Evolutionary conservation across 2,888 invertebrate species (phyloP).

Genomic region (Ormyrus rosae): DNA sequence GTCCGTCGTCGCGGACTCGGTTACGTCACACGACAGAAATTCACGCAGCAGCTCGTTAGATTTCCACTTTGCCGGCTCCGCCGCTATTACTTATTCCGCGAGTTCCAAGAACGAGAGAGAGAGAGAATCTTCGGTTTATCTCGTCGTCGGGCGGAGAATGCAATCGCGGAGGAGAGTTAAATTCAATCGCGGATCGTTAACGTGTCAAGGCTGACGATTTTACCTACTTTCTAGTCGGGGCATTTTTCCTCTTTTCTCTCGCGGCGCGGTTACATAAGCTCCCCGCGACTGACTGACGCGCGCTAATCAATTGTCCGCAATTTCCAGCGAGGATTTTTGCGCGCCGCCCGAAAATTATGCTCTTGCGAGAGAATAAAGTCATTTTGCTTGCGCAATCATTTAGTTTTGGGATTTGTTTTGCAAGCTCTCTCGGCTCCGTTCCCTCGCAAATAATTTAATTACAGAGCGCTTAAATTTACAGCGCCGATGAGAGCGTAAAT

Average conservation of each 20-base stretch:
- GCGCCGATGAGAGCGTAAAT: slow-evolving; percentile 13
- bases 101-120: slow-evolving; percentile 22
- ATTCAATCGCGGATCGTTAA: slow-evolving; percentile 52
- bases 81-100: slow-evolving; percentile 38
- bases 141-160: slow-evolving; percentile 19
- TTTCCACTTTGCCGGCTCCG: slow-evolving; percentile 46
- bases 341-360: slow-evolving; percentile 3
- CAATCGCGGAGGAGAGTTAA: slow-evolving; percentile 28
- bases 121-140: slow-evolving; percentile 41
- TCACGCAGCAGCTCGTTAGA: slow-evolving; percentile 51
- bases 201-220: slow-evolving; percentile 54
- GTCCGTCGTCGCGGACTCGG: slow-evolving; percentile 41
- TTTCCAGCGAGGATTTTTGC: neutral
- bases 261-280: slow-evolving; percentile 26
- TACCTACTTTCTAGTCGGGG: slow-evolving; percentile 44
- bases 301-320: slow-evolving; percentile 51
- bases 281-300: neutral
- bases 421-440: slow-evolving; percentile 1
- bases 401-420: slow-evolving; percentile 21
- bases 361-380: slow-evolving; percentile 16
- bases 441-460: slow-evolving; percentile 41
- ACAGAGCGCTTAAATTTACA: slow-evolving; percentile 25
- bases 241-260: slow-evolving; percentile 29
- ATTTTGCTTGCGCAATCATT: slow-evolving; percentile 17
- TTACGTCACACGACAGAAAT: slow-evolving; percentile 49